These are phyloP conservation scores for Pseudachorutes palmiensis DNA, from an alignment of 1,140 invertebrate species.

Conservation along the genomic window DNA sequence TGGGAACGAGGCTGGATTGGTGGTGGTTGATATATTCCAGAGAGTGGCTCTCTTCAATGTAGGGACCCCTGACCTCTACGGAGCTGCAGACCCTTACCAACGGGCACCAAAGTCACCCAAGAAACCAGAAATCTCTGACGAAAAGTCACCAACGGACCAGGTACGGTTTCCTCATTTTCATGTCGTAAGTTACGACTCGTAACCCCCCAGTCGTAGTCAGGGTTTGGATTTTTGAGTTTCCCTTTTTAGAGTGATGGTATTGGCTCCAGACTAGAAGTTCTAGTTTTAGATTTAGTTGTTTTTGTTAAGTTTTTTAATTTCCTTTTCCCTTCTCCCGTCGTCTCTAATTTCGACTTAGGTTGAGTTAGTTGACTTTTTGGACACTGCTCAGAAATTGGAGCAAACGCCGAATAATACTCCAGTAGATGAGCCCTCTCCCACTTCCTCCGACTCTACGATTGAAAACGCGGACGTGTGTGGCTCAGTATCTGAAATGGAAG, in stretches of 20 bases:
- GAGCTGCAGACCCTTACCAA: slow-evolving; percentile 76
- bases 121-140: slow-evolving; percentile 41
- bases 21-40: slow-evolving; percentile 88
- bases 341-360: neutral
- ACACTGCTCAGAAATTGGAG: slow-evolving; percentile 7
- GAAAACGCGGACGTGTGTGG: neutral
- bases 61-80: slow-evolving; percentile 77
- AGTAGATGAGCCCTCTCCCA: slow-evolving; percentile 7
- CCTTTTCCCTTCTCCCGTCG: neutral
- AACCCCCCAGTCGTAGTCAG: no score
- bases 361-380: slow-evolving; percentile 17
- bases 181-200: no score
- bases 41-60: slow-evolving; percentile 79
- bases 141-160: slow-evolving; percentile 61
- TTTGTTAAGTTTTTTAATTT: slow-evolving; percentile 8
- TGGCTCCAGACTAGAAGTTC: slow-evolving; percentile 8
- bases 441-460: neutral
- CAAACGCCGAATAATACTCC: slow-evolving; percentile 20
- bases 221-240: neutral
- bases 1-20: slow-evolving; percentile 88
- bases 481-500: slow-evolving; percentile 4
- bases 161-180: slow-evolving; percentile 53
- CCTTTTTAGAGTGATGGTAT: neutral
- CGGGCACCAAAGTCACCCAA: slow-evolving; percentile 75
- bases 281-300: neutral